These are phyloP conservation scores for Callimorpha dominula DNA, from an alignment of 2,888 invertebrate genomes.

Conservation along the genomic window DNA sequence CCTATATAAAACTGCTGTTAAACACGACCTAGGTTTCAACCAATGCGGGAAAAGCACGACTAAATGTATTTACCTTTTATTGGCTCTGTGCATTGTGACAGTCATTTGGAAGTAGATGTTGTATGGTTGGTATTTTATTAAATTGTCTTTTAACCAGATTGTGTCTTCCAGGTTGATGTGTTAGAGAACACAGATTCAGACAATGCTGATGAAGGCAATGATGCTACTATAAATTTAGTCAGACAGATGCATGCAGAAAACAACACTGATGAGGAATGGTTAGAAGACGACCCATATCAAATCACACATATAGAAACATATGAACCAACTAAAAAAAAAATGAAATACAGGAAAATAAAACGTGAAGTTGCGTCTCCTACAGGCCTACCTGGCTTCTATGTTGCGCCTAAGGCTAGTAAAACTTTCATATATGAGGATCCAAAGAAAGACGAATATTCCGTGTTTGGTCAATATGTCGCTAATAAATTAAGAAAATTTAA, in stretches of 20 bases:
- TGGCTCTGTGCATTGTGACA: slow-evolving; percentile 17
- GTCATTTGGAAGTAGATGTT: background rate
- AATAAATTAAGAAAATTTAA: slow-evolving; percentile 78
- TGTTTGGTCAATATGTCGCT: slow-evolving; percentile 81
- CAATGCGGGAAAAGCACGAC: slow-evolving; percentile 19
- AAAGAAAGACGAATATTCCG: slow-evolving; percentile 72
- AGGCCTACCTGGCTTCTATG: slow-evolving; percentile 56
- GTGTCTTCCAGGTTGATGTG: slow-evolving; percentile 66
- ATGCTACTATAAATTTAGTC: slow-evolving; percentile 68
- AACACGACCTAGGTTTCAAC: slow-evolving; percentile 15
- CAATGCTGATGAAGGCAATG: slow-evolving; percentile 60
- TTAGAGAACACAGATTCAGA: slow-evolving; percentile 64
- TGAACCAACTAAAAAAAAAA: slow-evolving; percentile 66
- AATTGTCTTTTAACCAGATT: background rate
- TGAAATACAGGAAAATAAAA: slow-evolving; percentile 72
- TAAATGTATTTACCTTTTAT: slow-evolving; percentile 1
- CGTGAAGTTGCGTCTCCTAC: slow-evolving; percentile 72
- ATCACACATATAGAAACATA: slow-evolving; percentile 67
- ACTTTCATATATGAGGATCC: slow-evolving; percentile 57
- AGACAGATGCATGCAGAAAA: slow-evolving; percentile 69
- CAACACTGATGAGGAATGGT: slow-evolving; percentile 78
- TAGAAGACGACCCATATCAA: slow-evolving; percentile 75
- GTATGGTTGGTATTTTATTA: background rate
- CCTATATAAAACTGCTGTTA: background rate
- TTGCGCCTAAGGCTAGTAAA: slow-evolving; percentile 54